Evolutionary conservation across 2,797 vertebrate genomes (phyloP).

Genomic region (Arvicola amphibius): DNA sequence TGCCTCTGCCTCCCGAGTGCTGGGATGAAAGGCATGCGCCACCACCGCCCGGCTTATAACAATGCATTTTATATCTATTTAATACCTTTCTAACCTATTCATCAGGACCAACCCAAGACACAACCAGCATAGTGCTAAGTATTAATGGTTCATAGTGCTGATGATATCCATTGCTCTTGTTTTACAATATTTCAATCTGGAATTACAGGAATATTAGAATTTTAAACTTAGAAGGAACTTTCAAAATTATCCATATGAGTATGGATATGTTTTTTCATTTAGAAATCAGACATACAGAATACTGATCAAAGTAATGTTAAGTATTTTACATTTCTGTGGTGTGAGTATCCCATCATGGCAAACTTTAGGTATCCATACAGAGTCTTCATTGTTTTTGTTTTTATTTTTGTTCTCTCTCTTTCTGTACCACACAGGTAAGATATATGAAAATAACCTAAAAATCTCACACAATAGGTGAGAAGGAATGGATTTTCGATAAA

Average conservation of each 20-base stretch:
- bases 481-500: background rate
- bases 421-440: background rate
- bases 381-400: background rate
- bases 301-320: slow-evolving; percentile 24
- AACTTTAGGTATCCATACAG: background rate
- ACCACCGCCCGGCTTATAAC: no score
- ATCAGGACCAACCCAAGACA: background rate
- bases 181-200: background rate
- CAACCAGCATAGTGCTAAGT: background rate
- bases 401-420: background rate
- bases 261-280: slow-evolving; percentile 17
- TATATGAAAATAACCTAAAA: background rate
- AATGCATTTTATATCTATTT: slow-evolving; percentile 34
- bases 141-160: background rate
- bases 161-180: background rate
- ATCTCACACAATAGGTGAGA: background rate
- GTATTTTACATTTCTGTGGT: slow-evolving; percentile 30
- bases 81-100: slow-evolving; percentile 15
- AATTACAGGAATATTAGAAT: background rate
- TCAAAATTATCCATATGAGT: background rate
- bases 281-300: background rate
- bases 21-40: no score
- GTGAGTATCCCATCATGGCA: background rate
- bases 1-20: no score
- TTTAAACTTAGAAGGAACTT: slow-evolving; percentile 41